These are phyloP conservation scores for Herminia tarsipennalis DNA, from an alignment of 2,888 invertebrate species.

Conservation along the genomic window DNA sequence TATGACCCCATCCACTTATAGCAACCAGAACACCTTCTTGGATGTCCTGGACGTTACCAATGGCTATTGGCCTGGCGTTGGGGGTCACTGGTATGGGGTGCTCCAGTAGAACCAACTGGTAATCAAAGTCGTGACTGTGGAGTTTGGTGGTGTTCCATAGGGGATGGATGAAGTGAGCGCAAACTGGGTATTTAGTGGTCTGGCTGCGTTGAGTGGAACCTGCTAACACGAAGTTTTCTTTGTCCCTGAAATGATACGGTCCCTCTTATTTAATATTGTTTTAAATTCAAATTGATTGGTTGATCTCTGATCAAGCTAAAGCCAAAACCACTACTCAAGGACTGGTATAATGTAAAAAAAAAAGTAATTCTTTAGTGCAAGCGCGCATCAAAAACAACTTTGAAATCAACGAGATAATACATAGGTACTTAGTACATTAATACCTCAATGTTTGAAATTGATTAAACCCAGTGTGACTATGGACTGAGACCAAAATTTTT, in stretches of 20 bases:
- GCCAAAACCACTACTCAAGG: too few relatives aligned
- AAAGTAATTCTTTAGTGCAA: too few relatives aligned
- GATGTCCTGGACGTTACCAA: conserved; percentile 58
- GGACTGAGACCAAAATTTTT: too few relatives aligned
- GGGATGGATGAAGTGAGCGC: conserved; percentile 73
- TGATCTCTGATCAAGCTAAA: too few relatives aligned
- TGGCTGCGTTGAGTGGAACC: conserved; percentile 63
- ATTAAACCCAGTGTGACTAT: too few relatives aligned
- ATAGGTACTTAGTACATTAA: too few relatives aligned
- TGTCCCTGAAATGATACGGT: conserved; percentile 50
- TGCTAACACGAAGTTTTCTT: conserved; percentile 58
- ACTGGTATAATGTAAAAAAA: too few relatives aligned
- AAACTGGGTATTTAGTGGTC: conserved; percentile 56
- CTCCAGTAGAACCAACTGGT: conserved; percentile 71
- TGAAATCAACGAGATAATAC: too few relatives aligned
- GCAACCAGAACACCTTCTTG: conserved; percentile 50
- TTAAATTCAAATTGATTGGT: neutral
- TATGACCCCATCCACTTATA: conserved; percentile 76
- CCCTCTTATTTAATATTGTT: too few relatives aligned
- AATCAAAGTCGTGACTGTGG: conserved; percentile 71
- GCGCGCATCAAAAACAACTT: too few relatives aligned
- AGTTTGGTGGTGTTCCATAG: conserved; percentile 51
- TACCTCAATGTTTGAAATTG: too few relatives aligned
- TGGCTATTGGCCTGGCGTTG: conserved; percentile 65
- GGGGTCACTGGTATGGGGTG: conserved; percentile 60